Evolutionary conservation across 2,797 vertebrate species (phyloP), one percentile per base, ranked within the genome.

Genomic region (Anolis apletophallus): DNA sequence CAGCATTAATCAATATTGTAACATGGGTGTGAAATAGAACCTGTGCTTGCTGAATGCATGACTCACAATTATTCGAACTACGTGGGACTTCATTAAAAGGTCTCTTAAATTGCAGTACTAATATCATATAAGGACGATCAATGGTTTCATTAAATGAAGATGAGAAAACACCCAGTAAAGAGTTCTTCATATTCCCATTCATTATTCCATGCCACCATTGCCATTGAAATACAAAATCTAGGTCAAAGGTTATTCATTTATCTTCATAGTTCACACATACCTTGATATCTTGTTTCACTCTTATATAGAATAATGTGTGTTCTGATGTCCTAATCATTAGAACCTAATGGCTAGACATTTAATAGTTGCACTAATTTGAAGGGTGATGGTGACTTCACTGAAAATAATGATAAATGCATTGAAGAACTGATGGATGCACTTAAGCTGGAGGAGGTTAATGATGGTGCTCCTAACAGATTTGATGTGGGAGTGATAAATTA

Each of bases 361-460:
- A 90, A 80, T 61, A 85, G 34, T 92, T 85, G 86, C 1, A 78
- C 16, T 82, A 55, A 54, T 73, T 77, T 89, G 86, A 89, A 83
- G 52, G 86, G 10, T 89, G 84, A 85, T 79, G 80, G 72, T 89
- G 50, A 80, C 64, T 94, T 88, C 57, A 26, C 34, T 85, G 85
- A 89, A 90, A 92, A 87, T 88, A 88, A 86, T 83, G 89, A 91
- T 93, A 92, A 94, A 92, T 21, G 3, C 46, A 80, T 75, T 89
- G 52, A 91, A 61, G 50, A 91, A 34, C 89, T 94, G 84, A 93
- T 81, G 84, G 85, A 89, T 91, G 57, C 50, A 84, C 2, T 32
- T 73, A 86, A 85, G 77, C 52, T 83, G 78, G 40, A 17, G 32
- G 73, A 94, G 83, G 81, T 91, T 88, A 93, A 89, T 86, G 55